Base-by-base conservation (phyloP, 2,113 vertebrate genomes). In the Cnemophilus loriae region DNA sequence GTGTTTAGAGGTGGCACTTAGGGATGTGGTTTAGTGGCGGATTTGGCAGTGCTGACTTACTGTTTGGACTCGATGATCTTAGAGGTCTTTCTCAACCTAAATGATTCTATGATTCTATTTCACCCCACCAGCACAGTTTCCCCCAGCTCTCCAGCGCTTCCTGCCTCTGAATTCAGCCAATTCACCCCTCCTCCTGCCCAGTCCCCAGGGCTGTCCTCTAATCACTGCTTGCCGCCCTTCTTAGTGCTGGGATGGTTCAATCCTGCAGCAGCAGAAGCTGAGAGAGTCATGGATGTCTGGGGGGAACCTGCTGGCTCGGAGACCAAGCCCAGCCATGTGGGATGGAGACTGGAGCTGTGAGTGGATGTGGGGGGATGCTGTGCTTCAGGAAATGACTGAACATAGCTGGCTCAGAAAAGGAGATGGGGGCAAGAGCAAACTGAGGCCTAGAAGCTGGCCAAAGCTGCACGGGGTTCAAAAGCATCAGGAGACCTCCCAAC, bases 391-490 rank as follows among this genome's bases (percentile, higher is more conserved):
- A 39, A 35, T n/a, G 33, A 33, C 61, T 50, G 35, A 59, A 57
- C 3, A 10, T 1, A 44, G 9, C 13, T 9, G 56, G 13, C 27
- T 60, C 33, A 32, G 70, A 19, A 19, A 82, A 70, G 33, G 19
- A 79, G 28, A 52, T 53, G 10, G 14, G 14, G 11, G 12, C 30
- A 75, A 52, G 47, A 27, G 35, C 6, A 4, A 50, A 35, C 9
- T 15, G 57, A 64, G 32, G 11, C 52, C 50, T 67, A 74, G 59
- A 67, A 91, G 47, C 8, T 41, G 61, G 17, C 52, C 47, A 55
- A 57, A 94, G 41, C 28, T 44, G 11, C 0, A 1, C 0, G 0
- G 12, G 1, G 6, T 60, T 79, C 33, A 41, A 61, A 85, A 59
- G 11, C 47, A 57, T 16, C 8, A 17, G 13, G 11, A 75, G 27